Conservation (phyloP, 1,140 invertebrate species). For the Camponotus floridanus region DNA sequence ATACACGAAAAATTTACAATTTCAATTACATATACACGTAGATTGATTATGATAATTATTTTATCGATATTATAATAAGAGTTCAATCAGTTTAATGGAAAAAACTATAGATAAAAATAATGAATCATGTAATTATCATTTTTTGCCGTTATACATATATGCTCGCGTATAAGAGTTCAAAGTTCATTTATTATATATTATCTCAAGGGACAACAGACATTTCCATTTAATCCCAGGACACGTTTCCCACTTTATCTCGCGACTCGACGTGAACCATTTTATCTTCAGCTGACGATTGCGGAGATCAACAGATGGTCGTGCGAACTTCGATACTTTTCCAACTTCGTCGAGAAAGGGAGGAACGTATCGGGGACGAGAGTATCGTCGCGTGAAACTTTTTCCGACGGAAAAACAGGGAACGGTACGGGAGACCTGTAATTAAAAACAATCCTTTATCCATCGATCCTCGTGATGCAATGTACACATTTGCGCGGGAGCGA, state of each 20-base stretch:
- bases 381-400: constrained; percentile 9
- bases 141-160: neutral
- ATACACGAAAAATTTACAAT: neutral
- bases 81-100: neutral
- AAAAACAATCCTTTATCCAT: constrained; percentile 78
- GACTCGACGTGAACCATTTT: constrained; percentile 44
- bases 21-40: neutral
- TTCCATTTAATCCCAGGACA: constrained; percentile 56
- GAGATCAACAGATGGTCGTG: constrained; percentile 62
- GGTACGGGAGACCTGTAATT: constrained; percentile 63
- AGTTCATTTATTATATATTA: constrained; percentile 47
- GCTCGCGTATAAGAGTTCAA: neutral
- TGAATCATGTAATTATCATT: neutral
- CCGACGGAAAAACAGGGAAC: constrained; percentile 4
- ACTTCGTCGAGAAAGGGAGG: constrained; percentile 20
- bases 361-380: constrained; percentile 1
- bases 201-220: constrained; percentile 55
- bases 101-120: no score
- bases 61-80: neutral
- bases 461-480: constrained; percentile 59
- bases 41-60: neutral
- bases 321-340: constrained; percentile 49
- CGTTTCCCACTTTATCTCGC: constrained; percentile 52
- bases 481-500: constrained; percentile 60
- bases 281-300: constrained; percentile 59